Base-by-base conservation (phyloP, 64 coral and sea anemone genomes). In the Dendrophyllia cribrosa region DNA sequence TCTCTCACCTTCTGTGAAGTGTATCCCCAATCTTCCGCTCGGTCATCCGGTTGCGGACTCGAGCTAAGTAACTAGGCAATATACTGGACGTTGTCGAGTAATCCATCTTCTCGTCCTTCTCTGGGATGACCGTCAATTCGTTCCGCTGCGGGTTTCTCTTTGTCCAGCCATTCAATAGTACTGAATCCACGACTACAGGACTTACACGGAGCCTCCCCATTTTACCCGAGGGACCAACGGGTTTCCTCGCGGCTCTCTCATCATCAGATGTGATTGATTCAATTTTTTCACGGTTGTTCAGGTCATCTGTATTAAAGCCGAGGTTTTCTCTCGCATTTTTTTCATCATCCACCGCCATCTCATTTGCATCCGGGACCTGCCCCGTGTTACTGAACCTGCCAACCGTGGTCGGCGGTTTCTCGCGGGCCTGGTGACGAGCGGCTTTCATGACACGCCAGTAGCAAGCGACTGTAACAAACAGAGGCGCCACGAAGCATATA, bases 401-500 rank as follows among this genome's bases (percentile, higher is more conserved):
- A 76, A 81, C 51, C 15, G 23, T 58, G n/a, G 47, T 68, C 43
- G 55, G 75, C 13, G 25, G 34, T 48, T 63, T 60, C 23, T 69
- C 66, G 21, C 56, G 86, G 4, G 85, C 85, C 19, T 74, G 76
- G 8, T 50, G 85, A 19, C 61, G 66, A 82, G 76, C 92, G 75
- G 62, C 65, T 65, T 43, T 86, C 62, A 88, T 51, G 66, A 93
- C 50, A 47, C 72, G 34, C 62, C 74, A 63, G 44, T 93, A 93
- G 72, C 91, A 93, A 12, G 87, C 65, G 8, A 93, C 76, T 62
- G 86, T 88, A 20, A 93, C 85, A 21, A 88, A 10, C 52, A 93
- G 12, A 2, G 92, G 92, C 58, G 58, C 70, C 19, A 88, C 6
- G 46, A 93, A 93, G 56, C 92, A 88, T 22, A 72, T 1, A 1